phyloP scores from a whole-genome alignment of 2,797 vertebrate genomes.

The Columba guinea region DNA sequence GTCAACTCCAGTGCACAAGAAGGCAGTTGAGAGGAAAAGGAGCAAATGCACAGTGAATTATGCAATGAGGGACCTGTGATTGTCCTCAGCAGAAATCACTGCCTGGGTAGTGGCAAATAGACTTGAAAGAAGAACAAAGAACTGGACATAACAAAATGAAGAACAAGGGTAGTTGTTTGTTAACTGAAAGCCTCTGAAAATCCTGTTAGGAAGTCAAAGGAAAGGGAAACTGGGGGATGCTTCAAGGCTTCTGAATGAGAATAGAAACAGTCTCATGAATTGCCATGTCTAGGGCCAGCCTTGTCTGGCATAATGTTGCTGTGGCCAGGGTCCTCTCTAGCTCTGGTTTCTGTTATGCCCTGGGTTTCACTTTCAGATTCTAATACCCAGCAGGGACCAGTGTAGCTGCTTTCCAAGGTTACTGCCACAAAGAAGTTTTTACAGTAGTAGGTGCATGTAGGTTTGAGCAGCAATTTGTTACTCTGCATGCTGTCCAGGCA shows the following conservation, averaged over 20 bases:
- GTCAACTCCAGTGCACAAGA: not conserved
- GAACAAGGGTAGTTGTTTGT: not conserved
- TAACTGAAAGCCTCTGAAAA: not conserved
- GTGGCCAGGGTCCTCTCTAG: not conserved
- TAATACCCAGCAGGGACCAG: not conserved
- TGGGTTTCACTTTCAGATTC: not conserved
- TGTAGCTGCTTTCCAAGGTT: not conserved
- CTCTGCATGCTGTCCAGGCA: not conserved
- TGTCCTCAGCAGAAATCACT: not conserved
- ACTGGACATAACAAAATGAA: not conserved
- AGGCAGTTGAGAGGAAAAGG: not conserved
- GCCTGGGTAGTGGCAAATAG: not conserved
- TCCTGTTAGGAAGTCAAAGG: not conserved
- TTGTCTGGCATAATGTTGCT: not conserved
- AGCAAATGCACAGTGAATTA: not conserved
- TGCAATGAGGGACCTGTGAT: not conserved
- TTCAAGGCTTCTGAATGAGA: not conserved
- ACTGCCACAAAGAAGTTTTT: not conserved
- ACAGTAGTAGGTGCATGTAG: fast-evolving
- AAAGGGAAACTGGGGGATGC: not conserved
- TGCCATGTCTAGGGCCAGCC: not conserved
- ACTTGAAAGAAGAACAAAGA: not conserved
- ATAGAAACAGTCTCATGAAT: not conserved
- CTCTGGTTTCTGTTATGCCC: not conserved
- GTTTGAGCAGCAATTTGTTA: not conserved